These are phyloP conservation scores for Brachionus sp. DNA, from an alignment of 1,140 invertebrate species.

Conservation along the genomic window DNA sequence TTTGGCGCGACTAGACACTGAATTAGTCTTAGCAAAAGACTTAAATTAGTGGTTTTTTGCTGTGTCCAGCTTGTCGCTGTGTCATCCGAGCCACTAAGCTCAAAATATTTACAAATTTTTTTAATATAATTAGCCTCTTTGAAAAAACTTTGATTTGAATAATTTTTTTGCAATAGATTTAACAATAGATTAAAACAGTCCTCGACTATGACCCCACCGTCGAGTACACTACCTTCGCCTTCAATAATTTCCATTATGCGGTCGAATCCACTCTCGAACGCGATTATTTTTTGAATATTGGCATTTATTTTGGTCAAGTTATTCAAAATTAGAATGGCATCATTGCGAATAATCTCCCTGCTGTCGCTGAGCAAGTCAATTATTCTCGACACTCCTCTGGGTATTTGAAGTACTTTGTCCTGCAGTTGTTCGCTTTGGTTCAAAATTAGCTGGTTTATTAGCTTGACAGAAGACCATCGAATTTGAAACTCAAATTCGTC, in stretches of 20 bases:
- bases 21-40: slow-evolving; percentile 83
- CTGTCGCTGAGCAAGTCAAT: slow-evolving; percentile 91
- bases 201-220: slow-evolving; percentile 94
- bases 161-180: slow-evolving; percentile 88
- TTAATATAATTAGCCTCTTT: slow-evolving; percentile 92
- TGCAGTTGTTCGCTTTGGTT: slow-evolving; percentile 82
- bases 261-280: slow-evolving; percentile 98
- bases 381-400: slow-evolving; percentile 93
- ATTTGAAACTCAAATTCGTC: slow-evolving; percentile 35
- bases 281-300: slow-evolving; percentile 98
- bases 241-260: slow-evolving; percentile 85
- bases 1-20: slow-evolving; percentile 82
- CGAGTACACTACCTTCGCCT: slow-evolving; percentile 77
- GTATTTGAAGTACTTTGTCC: slow-evolving; percentile 86
- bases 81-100: slow-evolving; percentile 62
- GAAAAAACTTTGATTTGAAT: slow-evolving; percentile 97
- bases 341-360: slow-evolving; percentile 89
- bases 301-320: slow-evolving; percentile 90
- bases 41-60: slow-evolving; percentile 90
- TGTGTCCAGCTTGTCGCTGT: slow-evolving; percentile 75
- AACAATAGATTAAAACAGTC: slow-evolving; percentile 92
- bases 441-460: slow-evolving; percentile 73
- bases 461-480: slow-evolving; percentile 66
- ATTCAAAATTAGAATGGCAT: slow-evolving; percentile 81
- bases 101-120: slow-evolving; percentile 79